These are phyloP conservation scores for Orchesella cincta DNA, from an alignment of 1,140 invertebrate species.

Conservation along the genomic window DNA sequence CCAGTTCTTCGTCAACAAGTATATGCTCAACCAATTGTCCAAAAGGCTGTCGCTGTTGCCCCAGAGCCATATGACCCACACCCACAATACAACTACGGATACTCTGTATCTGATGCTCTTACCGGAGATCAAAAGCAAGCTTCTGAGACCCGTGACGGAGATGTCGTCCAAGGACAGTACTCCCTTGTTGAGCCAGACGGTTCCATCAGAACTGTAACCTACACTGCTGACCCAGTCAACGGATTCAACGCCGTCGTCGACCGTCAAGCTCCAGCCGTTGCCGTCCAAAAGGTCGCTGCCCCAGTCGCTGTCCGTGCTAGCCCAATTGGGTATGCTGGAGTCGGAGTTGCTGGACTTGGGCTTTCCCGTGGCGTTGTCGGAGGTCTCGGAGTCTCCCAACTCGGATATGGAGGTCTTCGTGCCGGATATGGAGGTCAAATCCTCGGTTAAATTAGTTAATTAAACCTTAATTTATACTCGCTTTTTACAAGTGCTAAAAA, in stretches of 20 bases:
- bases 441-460: neutral
- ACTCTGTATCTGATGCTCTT: constrained; percentile 43
- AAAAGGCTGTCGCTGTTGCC: neutral
- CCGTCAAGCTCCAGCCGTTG: neutral
- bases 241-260: constrained; percentile 17
- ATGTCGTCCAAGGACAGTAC: constrained; percentile 64
- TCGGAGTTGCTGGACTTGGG: neutral
- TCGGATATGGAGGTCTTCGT: neutral
- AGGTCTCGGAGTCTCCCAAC: neutral
- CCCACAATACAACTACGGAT: constrained; percentile 42
- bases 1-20: too few relatives aligned
- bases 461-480: neutral
- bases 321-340: too few relatives aligned
- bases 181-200: constrained; percentile 75
- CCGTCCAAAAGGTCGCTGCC: neutral
- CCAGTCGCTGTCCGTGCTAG: too few relatives aligned
- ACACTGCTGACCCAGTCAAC: constrained; percentile 26
- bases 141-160: constrained; percentile 40
- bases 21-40: neutral
- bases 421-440: neutral
- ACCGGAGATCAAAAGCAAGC: constrained; percentile 50
- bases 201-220: constrained; percentile 60
- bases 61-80: constrained; percentile 41
- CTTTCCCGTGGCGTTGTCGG: neutral
- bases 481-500: neutral